phyloP scores from a whole-genome alignment of 2,888 invertebrate genomes.

The Glaucopsyche alexis region DNA sequence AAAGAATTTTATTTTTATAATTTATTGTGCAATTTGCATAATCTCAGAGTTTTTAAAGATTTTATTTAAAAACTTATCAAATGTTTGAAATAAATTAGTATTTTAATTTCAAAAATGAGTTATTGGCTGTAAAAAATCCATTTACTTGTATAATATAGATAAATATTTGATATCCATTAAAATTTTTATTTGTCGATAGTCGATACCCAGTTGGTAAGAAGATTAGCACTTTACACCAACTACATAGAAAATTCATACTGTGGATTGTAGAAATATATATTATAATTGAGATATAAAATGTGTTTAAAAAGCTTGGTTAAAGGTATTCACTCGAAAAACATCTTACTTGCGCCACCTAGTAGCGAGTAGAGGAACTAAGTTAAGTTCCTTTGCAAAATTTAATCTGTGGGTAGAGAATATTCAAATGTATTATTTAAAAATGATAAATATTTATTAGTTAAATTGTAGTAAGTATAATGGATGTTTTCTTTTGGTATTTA shows the following conservation, averaged over 20 bases:
- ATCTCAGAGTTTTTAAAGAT: background rate
- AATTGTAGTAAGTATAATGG: too few species aligned
- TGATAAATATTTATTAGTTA: too few species aligned
- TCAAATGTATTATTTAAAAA: too few species aligned
- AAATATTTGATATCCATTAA: background rate
- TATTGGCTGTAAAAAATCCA: conserved; percentile 1
- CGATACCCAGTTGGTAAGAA: background rate
- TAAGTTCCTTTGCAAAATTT: too few species aligned
- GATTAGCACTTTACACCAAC: too few species aligned
- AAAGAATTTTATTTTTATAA: background rate
- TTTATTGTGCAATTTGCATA: background rate
- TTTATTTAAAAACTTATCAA: background rate
- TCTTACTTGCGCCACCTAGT: conserved; percentile 26
- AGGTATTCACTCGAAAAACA: too few species aligned
- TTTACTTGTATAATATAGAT: background rate
- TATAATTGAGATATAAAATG: too few species aligned
- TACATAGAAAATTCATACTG: too few species aligned
- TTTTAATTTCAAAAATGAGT: background rate
- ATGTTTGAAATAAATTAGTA: background rate
- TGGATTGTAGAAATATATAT: too few species aligned
- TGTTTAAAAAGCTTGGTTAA: too few species aligned
- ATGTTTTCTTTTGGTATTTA: too few species aligned
- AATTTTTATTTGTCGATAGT: background rate
- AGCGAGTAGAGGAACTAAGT: conserved; percentile 9
- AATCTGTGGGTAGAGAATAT: too few species aligned